A percentile compares a stretch with the other conserved stretches of the same genome.
Conservation (phyloP, 1,140 invertebrate genomes). For the Drosophila triauraria region DNA sequence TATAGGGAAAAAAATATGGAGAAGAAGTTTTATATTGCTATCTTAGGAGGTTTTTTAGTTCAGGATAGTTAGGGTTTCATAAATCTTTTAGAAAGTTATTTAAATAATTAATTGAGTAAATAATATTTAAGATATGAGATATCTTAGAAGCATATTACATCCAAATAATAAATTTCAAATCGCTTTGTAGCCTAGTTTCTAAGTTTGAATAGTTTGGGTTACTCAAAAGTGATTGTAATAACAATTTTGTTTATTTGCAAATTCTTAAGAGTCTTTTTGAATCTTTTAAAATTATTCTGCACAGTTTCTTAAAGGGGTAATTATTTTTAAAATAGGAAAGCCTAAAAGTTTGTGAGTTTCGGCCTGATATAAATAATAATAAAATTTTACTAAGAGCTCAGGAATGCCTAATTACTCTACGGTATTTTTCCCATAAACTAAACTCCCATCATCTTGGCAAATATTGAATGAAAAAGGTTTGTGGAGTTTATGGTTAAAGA, state of each 20-base stretch:
- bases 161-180: not conserved
- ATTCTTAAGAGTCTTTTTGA: no score
- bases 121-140: no score
- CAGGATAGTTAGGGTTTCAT: not conserved
- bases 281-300: no score
- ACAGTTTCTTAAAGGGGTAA: no score
- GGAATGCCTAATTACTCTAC: not conserved
- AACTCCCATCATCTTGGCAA: constrained; percentile 2
- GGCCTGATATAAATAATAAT: no score
- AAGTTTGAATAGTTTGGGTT: not conserved
- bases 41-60: not conserved
- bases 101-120: not conserved
- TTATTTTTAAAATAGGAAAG: no score
- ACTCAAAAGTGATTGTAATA: no score
- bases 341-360: no score
- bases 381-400: no score
- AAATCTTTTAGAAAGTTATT: not conserved
- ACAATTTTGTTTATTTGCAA: no score
- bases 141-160: not conserved
- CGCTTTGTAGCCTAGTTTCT: not conserved
- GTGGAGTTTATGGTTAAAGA: not conserved
- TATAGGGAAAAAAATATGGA: no score
- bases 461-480: not conserved
- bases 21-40: not conserved
- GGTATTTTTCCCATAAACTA: not conserved